Evolutionary conservation across 2,797 vertebrate species (phyloP).

Genomic region (Girardinus metallicus): DNA sequence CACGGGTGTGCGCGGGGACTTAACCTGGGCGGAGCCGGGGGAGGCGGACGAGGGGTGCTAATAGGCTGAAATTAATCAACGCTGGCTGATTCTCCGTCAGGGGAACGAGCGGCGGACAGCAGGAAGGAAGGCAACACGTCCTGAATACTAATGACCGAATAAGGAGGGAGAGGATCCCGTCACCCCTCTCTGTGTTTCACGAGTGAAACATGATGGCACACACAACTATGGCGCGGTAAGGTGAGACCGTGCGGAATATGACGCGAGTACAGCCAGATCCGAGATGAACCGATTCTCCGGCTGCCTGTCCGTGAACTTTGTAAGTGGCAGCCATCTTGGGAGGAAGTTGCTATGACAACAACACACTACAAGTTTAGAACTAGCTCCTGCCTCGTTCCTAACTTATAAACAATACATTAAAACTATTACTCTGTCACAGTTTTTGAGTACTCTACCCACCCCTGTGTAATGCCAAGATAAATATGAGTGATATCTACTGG

Average conservation of each 20-base stretch:
- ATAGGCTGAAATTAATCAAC: slow-evolving; percentile 89
- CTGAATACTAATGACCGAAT: slow-evolving; percentile 82
- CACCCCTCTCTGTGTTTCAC: slow-evolving; percentile 17
- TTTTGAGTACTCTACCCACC: no score
- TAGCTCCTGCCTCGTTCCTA: no score
- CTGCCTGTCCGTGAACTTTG: no score
- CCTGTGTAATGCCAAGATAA: no score
- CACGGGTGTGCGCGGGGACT: slow-evolving; percentile 70
- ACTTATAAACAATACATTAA: no score
- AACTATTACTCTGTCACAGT: no score
- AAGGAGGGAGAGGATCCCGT: slow-evolving; percentile 40
- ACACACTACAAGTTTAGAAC: no score
- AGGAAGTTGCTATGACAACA: no score
- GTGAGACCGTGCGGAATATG: not conserved
- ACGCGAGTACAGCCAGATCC: not conserved
- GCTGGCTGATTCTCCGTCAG: slow-evolving; percentile 81
- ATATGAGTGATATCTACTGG: no score
- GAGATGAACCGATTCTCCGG: not conserved
- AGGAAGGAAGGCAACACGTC: slow-evolving; percentile 69
- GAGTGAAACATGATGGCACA: not conserved
- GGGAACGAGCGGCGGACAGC: slow-evolving; percentile 79
- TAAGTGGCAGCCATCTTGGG: no score
- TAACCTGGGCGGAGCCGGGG: slow-evolving; percentile 79
- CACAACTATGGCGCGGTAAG: not conserved
- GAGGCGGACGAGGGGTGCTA: slow-evolving; percentile 80